These are phyloP conservation scores for Myripristis jacobus DNA, from an alignment of 2,797 vertebrate genomes.

Conservation along the genomic window DNA sequence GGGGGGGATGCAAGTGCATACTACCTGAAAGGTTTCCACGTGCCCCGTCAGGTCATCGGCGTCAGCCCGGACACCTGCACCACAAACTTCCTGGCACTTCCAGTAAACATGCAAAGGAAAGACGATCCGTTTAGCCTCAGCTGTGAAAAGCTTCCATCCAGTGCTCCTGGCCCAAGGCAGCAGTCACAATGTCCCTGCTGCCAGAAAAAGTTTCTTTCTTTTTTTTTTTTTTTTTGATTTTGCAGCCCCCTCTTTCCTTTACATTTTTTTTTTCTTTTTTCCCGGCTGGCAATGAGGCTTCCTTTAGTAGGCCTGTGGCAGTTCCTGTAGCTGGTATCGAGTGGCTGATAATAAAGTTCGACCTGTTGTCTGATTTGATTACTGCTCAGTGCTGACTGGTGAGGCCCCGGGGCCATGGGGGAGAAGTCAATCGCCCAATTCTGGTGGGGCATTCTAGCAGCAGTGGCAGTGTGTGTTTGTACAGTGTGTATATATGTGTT, in stretches of 20 bases:
- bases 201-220: constrained; percentile 28
- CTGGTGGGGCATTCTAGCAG: constrained; percentile 62
- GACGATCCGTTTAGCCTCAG: constrained; percentile 16
- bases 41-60: constrained; percentile 60
- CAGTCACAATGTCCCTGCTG: constrained; percentile 33
- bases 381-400: constrained; percentile 72
- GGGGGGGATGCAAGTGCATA: not conserved
- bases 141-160: constrained; percentile 36
- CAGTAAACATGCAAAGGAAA: constrained; percentile 37
- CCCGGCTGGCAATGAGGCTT: constrained; percentile 20
- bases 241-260: constrained; percentile 41
- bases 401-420: constrained; percentile 71
- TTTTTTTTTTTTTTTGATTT: constrained; percentile 31
- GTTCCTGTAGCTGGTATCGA: constrained; percentile 84
- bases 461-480: constrained; percentile 49
- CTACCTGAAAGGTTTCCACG: constrained; percentile 66
- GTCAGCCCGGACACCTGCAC: constrained; percentile 24
- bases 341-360: constrained; percentile 88
- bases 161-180: constrained; percentile 43
- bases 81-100: constrained; percentile 25
- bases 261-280: constrained; percentile 23
- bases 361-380: constrained; percentile 87
- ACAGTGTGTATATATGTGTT: constrained; percentile 40
- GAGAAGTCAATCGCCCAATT: constrained; percentile 70
- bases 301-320: constrained; percentile 61